Base-by-base conservation (phyloP, 2,797 vertebrate genomes). In the Dermochelys coriacea region DNA sequence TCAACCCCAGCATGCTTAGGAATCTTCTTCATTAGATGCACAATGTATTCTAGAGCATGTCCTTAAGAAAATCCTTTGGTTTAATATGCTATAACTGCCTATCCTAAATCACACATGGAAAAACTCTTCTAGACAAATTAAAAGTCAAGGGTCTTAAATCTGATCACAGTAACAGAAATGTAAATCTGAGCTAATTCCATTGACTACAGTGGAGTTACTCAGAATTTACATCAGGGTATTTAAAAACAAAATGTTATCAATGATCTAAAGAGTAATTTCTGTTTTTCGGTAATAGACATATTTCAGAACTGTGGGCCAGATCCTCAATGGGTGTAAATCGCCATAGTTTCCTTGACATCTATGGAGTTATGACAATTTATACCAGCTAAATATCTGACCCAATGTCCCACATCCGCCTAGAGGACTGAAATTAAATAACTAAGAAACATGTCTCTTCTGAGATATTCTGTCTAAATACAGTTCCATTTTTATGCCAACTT, bases 401-500 rank as follows among this genome's bases (percentile, higher is more conserved):
- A 45, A 52, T 86, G 41, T n/a, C 82, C 87, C 74, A 90, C 68
- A 86, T 55, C 51, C 9, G 71, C 15, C 5, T 16, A 75, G 91
- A 91, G 50, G 51, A 92, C 90, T 19, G 37, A 85, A 9, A 49
- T 59, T 88, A 90, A 95, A 87, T 84, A 95, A 92, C 47, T 74
- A 68, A 88, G 50, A 25, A 59, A 75, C 21, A 6, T 77, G 23
- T 29, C 31, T 84, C 94, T 95, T 74, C 68, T 95, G 77, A 77
- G 68, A 61, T 80, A 94, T 85, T 19, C 81, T 86, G 37, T 81
- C 64, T 87, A 64, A 82, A 89, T 92, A 61, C 88, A 96, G 0
- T 4, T 91, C 90, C 89, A 27, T 54, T 90, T 96, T 94, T 93
- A 64, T 91, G 88, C 75, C 87, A 88, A 15, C 41, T 85, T 55